Percentiles rank a stretch among this genome's conserved stretches.
These are phyloP conservation scores for Hipparchia semele DNA, from an alignment of 2,888 invertebrate genomes.

Conservation along the genomic window DNA sequence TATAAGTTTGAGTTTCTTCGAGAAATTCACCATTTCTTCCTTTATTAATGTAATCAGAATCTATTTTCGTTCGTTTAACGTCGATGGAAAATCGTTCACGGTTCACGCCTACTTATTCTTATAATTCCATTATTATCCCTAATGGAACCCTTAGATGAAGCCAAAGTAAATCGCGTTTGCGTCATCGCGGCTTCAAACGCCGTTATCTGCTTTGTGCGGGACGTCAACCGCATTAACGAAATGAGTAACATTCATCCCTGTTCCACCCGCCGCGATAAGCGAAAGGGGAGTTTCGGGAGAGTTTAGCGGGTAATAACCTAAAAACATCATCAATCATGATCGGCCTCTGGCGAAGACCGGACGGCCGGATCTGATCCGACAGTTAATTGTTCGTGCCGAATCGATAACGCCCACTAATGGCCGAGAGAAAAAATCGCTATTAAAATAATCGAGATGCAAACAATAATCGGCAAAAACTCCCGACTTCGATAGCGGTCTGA, in stretches of 20 bases:
- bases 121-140: conserved; percentile 43
- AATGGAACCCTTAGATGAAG: conserved; percentile 44
- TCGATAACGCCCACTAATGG: conserved; percentile 67
- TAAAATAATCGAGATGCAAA: conserved; percentile 55
- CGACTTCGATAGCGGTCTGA: conserved; percentile 29
- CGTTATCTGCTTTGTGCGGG: conserved; percentile 64
- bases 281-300: conserved; percentile 44
- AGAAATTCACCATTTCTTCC: conserved; percentile 9
- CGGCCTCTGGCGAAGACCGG: conserved; percentile 51
- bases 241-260: conserved; percentile 58
- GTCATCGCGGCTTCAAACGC: conserved; percentile 49
- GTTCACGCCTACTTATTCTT: conserved; percentile 40
- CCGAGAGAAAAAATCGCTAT: conserved; percentile 60
- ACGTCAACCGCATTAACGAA: conserved; percentile 61
- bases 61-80: conserved; percentile 34
- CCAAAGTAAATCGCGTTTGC: conserved; percentile 46
- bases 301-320: conserved; percentile 55
- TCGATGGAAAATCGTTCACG: conserved; percentile 37
- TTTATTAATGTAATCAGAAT: conserved; percentile 26
- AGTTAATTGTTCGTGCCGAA: conserved; percentile 69
- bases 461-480: conserved; percentile 32
- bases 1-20: background rate
- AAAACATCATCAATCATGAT: conserved; percentile 76
- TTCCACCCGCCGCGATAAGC: conserved; percentile 47
- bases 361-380: conserved; percentile 53